Evolutionary conservation across 2,888 invertebrate genomes (phyloP), one percentile per base, ranked within the genome.

Genomic region (Luperina testacea): DNA sequence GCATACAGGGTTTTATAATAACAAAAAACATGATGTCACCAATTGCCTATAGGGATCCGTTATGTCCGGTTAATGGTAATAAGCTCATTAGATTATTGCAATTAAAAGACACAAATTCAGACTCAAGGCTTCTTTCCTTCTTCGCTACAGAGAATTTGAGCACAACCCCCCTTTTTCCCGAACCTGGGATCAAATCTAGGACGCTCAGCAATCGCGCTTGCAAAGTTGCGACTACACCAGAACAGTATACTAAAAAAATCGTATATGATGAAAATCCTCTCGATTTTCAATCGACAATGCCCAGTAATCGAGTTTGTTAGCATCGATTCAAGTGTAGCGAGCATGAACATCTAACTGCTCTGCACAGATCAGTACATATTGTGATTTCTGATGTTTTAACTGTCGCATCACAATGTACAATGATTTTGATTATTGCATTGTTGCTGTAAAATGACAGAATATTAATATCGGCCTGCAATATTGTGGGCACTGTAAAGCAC

Each of bases 321-420:
- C 90, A 84, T 88, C 91, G 87, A 91, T 93, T 92, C 92, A 91
- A 82, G 87, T 89, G 88, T 85, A 87, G 89, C 77, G 82, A 89
- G 89, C 90, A 87, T 91, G 89, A 90, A 92, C 87, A 90, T 89
- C 90, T 90, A 91, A 90, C 91, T 88, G 86, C 90, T 88, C 85
- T 84, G 89, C 82, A 88, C 89, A 84, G 88, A 89, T 87, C 89
- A 83, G 72, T 72, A 77, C 76, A 77, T 78, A 38, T 38, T 38
- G 65, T 84, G 76, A 87, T 85, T 85, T 84, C 81, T 82, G 77
- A 68, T 71, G 77, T 88, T 91, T 88, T 83, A 86, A 84, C 71
- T 72, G 67, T 64, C 2, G 59, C 76, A 11, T 63, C 48, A 85
- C 82, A 83, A 84, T 86, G 57, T 48, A 42, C 72, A 57, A 59